Base-by-base conservation (phyloP, 1,140 invertebrate species). In the Drosophila takahashii region DNA sequence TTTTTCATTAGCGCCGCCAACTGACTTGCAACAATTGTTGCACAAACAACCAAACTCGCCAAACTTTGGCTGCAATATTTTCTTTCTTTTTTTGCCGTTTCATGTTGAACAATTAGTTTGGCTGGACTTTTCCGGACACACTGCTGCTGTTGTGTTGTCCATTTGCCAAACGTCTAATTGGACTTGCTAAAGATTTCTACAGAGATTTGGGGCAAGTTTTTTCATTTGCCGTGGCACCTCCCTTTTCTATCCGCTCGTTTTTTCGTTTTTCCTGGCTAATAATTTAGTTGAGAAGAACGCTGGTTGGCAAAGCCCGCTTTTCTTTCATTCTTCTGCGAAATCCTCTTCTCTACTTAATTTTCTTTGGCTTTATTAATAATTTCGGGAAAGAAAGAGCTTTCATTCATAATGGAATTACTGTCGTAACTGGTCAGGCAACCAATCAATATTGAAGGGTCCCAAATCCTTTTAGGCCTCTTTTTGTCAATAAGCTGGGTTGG, bases 11-110 rank as follows among this genome's bases (percentile, higher is more conserved):
- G 79, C 74, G 83, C 53, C 71, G 59, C 66, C 84, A 83, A 87
- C 84, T 89, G 84, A 89, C 84, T 89, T 89, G 84, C 84, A 89
- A 89, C 84, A 89, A 89, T 90, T 89, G 85, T 80, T 84, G 84
- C 84, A 72, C 57, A 77, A 77, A 61, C 53, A 64, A 71, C 58
- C 58, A 71, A 61, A 57, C 45, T 61, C 22, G 18, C 45, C 29
- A 51, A 84, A 85, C 51, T 86, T 89, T 83, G 44, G 41, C 75
- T 87, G 83, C 81, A 78, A 86, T 78, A 86, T 86, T 86, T 76
- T n/a, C n/a, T 37, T 6, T 48, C 16, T 53, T 77, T 89, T 87
- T 81, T 54, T 69, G 84, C 84, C 70, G 73, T 69, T 89, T 89
- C 84, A 89, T 89, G 84, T 74, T 89, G 73, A 77, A 80, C 84